These are phyloP conservation scores for Glossophaga mutica DNA, from an alignment of 2,797 vertebrate species.

Conservation along the genomic window DNA sequence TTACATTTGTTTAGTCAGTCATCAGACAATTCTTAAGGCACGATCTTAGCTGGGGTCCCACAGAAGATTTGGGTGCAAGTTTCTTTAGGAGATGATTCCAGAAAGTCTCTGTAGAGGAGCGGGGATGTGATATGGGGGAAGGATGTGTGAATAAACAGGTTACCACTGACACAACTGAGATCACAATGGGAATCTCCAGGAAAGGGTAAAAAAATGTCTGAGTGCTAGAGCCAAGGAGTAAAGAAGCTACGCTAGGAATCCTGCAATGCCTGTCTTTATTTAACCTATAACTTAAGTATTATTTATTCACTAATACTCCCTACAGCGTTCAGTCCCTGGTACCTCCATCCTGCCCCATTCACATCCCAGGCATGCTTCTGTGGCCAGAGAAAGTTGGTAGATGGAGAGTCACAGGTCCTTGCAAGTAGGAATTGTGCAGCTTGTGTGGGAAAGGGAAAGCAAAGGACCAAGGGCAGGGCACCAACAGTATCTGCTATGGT, in stretches of 20 bases:
- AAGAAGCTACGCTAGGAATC: neutral
- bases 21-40: constrained; percentile 12
- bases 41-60: neutral
- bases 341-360: neutral
- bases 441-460: neutral
- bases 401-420: neutral
- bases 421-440: neutral
- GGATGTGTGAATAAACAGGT: neutral
- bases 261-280: neutral
- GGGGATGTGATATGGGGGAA: rapidly evolving
- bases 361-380: neutral
- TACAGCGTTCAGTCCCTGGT: neutral
- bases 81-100: neutral
- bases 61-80: neutral
- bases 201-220: neutral
- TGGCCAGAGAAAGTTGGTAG: neutral
- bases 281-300: neutral
- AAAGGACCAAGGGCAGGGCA: neutral
- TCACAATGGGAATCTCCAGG: neutral
- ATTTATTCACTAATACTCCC: neutral
- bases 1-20: neutral
- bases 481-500: neutral
- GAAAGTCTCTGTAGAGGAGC: neutral
- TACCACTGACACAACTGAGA: neutral
- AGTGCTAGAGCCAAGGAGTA: neutral